A percentile compares a stretch with the other conserved stretches of the same genome.
Evolutionary conservation across 2,113 vertebrate species (phyloP).

Genomic region (Amia ocellicauda): DNA sequence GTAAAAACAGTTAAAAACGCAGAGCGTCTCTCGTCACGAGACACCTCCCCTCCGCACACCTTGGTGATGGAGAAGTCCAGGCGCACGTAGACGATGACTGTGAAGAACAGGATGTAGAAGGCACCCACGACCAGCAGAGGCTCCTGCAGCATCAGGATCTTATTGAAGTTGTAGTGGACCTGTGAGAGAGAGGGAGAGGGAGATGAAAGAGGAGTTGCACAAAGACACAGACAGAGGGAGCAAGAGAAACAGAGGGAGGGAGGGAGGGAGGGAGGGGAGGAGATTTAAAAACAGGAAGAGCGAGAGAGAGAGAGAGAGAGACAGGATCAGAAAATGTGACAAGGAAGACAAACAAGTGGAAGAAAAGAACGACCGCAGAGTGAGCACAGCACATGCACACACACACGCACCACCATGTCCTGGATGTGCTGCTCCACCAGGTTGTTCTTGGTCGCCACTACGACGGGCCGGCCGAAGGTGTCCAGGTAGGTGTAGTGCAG

Average conservation of each 20-base stretch:
- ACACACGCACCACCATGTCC: constrained; percentile 92
- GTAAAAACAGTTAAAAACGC: too few species aligned
- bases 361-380: too few species aligned
- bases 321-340: too few species aligned
- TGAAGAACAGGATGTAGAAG: constrained; percentile 97
- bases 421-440: constrained; percentile 98
- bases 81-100: constrained; percentile 91
- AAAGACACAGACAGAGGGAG: background rate
- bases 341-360: too few species aligned
- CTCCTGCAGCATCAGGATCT: constrained; percentile 96
- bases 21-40: too few species aligned
- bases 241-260: too few species aligned
- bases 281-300: constrained; percentile 17
- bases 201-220: too few species aligned
- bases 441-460: constrained; percentile 90
- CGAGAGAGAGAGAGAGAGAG: constrained; percentile 2
- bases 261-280: too few species aligned
- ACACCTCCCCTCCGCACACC: too few species aligned
- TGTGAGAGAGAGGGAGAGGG: constrained; percentile 40
- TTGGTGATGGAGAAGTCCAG: constrained; percentile 98
- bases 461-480: constrained; percentile 91
- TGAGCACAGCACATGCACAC: too few species aligned
- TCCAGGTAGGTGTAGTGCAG: constrained; percentile 96
- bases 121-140: constrained; percentile 91
- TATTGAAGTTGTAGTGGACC: constrained; percentile 96